Base-by-base conservation (phyloP, 2,113 vertebrate species). In the Ornithorhynchus anatinus region DNA sequence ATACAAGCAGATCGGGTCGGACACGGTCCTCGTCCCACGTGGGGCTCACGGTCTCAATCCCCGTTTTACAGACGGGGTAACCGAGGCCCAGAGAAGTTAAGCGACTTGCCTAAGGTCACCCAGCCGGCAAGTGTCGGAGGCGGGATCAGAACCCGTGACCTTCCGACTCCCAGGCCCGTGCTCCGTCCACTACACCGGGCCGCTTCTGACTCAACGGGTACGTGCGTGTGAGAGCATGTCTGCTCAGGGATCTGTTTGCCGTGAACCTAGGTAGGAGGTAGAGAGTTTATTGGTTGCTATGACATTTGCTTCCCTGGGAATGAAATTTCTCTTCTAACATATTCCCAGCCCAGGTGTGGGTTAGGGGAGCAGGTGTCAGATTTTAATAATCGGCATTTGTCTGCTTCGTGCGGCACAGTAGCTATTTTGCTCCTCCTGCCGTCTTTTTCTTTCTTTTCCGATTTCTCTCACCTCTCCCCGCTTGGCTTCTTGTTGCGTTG, bases 321-420 rank as follows among this genome's bases (percentile, higher is more conserved):
- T 35, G 22, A 42, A 31, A 39, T 43, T 72, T 43, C 25, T 45
- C 29, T 69, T 69, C 61, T 82, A 66, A 79, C 72, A 17, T 57
- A 79, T 86, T 84, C 84, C 47, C 60, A 50, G 54, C 56, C 51
- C 14, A 59, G 29, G 7, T 77, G 45, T 56, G 47, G 67, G 16
- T 38, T 59, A 20, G 61, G 23, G 23, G 51, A 79, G 52, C 39
- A 17, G 56, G 16, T 72, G 11, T 59, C 73, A 48, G 25, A 42
- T 77, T 88, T 85, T 67, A 78, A 57, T 81, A 31, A 61, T 25
- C 45, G 54, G 54, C 8, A 8, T 40, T 73, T 72, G n/a, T 31
- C 39, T 72, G 60, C 72, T 79, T 79, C 53, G 14, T 54, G 51
- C 47, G 59, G 44, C 29, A 32, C 48, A 56, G 15, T 73, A 10